phyloP scores from a whole-genome alignment of 2,113 vertebrate genomes.

The Lophura nycthemera region DNA sequence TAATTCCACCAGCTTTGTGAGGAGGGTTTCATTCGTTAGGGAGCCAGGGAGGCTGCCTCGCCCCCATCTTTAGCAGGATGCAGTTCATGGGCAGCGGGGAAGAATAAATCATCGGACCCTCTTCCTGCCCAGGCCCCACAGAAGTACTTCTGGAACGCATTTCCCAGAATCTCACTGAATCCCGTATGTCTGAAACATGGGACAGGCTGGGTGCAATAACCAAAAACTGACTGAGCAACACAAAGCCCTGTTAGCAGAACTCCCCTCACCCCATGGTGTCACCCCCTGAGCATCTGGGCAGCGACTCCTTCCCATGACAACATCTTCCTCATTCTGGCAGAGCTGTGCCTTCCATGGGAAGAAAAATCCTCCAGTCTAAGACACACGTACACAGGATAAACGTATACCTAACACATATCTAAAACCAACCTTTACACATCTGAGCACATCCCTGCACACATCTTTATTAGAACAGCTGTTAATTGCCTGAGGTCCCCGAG shows the following conservation, averaged over 20 bases:
- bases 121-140: neutral
- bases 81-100: neutral
- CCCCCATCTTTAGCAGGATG: fast-evolving
- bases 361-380: neutral
- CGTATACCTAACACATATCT: neutral
- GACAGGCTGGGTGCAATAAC: neutral
- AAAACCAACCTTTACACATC: neutral
- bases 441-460: neutral
- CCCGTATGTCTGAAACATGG: neutral
- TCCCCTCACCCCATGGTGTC: neutral
- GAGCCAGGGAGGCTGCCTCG: neutral
- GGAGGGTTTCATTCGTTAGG: neutral
- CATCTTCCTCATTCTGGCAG: neutral
- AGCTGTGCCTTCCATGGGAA: neutral
- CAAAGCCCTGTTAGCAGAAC: neutral
- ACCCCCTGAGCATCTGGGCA: neutral
- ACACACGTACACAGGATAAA: neutral
- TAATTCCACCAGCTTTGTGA: neutral
- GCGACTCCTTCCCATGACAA: neutral
- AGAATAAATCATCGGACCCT: neutral
- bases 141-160: neutral
- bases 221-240: neutral
- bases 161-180: neutral
- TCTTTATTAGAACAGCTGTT: constrained; percentile 55
- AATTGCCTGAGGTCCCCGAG: neutral